A percentile compares a stretch with the other conserved stretches of the same genome.
Conservation (phyloP, 2,888 invertebrate species). For the Allolobophora icterica region DNA sequence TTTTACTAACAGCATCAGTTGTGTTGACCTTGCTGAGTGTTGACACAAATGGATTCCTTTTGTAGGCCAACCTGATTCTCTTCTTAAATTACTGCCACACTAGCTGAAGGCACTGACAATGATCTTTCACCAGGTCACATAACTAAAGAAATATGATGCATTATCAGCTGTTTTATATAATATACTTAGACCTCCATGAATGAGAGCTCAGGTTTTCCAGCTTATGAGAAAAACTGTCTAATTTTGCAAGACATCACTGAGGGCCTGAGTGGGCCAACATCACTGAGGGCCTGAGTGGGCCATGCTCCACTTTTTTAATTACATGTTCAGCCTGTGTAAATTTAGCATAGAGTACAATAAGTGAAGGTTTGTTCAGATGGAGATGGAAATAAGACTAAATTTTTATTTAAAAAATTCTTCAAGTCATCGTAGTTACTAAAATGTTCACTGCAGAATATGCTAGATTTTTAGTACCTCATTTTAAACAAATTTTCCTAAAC, state of each 20-base stretch:
- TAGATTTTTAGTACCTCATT: no score
- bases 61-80: not conserved
- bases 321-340: not conserved
- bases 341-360: not conserved
- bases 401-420: not conserved
- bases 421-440: no score
- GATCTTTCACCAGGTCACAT: not conserved
- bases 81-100: not conserved
- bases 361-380: not conserved
- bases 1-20: not conserved
- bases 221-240: not conserved
- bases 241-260: not conserved
- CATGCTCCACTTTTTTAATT: not conserved
- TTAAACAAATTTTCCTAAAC: no score
- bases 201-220: constrained; percentile 3
- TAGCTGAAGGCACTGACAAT: not conserved
- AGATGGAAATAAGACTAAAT: not conserved
- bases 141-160: not conserved
- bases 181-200: not conserved
- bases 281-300: not conserved
- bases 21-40: not conserved
- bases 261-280: not conserved
- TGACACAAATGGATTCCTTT: not conserved
- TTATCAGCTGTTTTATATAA: not conserved
- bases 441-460: no score